These are phyloP conservation scores for Barnardius zonarius DNA, from an alignment of 2,113 vertebrate genomes.

Conservation along the genomic window DNA sequence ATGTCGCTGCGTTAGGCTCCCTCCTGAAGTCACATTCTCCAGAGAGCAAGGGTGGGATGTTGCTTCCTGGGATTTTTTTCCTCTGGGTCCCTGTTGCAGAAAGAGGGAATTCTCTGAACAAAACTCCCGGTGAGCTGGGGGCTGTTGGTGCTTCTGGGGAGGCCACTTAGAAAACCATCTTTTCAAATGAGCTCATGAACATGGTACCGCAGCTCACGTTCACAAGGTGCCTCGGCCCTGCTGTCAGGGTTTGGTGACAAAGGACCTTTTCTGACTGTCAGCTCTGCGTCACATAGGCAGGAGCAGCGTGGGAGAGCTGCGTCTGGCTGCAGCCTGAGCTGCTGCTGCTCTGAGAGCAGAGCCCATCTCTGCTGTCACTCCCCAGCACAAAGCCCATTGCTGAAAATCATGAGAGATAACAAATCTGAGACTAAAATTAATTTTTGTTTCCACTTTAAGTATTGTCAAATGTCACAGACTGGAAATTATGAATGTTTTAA, in stretches of 20 bases:
- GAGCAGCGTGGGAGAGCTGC: neutral
- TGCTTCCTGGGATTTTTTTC: neutral
- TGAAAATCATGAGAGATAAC: neutral
- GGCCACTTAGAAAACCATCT: neutral
- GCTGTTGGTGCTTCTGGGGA: neutral
- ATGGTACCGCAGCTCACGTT: too few species aligned
- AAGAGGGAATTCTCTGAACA: neutral
- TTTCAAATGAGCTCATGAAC: neutral
- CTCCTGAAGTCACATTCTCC: neutral
- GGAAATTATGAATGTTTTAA: neutral
- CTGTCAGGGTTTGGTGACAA: neutral
- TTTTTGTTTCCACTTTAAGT: constrained; percentile 1
- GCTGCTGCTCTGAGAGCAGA: neutral
- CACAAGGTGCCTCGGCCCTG: neutral
- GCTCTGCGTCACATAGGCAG: neutral
- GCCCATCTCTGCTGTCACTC: neutral
- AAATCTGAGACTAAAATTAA: neutral
- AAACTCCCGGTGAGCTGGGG: neutral
- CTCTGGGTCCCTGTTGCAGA: neutral
- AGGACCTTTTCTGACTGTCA: neutral
- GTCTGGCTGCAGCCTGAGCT: neutral
- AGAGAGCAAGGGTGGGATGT: accelerated
- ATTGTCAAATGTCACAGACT: neutral
- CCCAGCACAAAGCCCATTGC: neutral
- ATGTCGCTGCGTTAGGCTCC: accelerated